These are phyloP conservation scores for Hemichromis elongatus DNA, from an alignment of 2,113 vertebrate species.

Conservation along the genomic window DNA sequence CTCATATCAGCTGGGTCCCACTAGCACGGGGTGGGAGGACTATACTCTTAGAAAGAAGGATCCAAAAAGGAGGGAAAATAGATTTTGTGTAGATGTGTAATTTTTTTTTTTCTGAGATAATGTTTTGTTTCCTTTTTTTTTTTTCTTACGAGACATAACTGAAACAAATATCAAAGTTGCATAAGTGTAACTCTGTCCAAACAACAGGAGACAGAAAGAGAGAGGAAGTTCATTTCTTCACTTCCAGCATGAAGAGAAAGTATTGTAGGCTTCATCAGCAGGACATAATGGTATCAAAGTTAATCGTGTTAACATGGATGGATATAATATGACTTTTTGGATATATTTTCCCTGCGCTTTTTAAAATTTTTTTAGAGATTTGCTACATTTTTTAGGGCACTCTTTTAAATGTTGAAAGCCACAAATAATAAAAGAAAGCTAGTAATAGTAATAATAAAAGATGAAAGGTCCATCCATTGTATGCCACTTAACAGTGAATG, in stretches of 20 bases:
- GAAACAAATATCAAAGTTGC: not conserved
- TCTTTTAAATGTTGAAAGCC: not conserved
- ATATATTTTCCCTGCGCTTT: not conserved
- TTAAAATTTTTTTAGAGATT: not conserved
- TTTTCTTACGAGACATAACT: not conserved
- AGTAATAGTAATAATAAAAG: not conserved
- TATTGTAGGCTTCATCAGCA: not conserved
- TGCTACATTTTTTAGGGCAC: not conserved
- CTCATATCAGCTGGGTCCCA: slow-evolving; percentile 42
- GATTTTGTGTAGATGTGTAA: not conserved
- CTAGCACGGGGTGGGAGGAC: not conserved
- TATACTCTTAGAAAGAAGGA: not conserved
- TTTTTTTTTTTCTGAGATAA: not conserved
- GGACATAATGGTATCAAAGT: not conserved
- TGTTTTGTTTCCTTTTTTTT: not conserved
- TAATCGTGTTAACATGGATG: not conserved
- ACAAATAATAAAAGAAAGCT: not conserved
- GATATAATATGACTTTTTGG: not conserved
- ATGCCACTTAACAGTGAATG: not conserved
- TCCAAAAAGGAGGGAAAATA: not conserved
- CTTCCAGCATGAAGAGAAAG: not conserved
- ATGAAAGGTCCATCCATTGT: not conserved
- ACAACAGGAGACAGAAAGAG: not conserved
- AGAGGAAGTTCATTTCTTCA: not conserved
- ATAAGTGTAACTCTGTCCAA: not conserved